phyloP scores from a whole-genome alignment of 2,797 vertebrate species.

The Hypotaenidia okinawae region DNA sequence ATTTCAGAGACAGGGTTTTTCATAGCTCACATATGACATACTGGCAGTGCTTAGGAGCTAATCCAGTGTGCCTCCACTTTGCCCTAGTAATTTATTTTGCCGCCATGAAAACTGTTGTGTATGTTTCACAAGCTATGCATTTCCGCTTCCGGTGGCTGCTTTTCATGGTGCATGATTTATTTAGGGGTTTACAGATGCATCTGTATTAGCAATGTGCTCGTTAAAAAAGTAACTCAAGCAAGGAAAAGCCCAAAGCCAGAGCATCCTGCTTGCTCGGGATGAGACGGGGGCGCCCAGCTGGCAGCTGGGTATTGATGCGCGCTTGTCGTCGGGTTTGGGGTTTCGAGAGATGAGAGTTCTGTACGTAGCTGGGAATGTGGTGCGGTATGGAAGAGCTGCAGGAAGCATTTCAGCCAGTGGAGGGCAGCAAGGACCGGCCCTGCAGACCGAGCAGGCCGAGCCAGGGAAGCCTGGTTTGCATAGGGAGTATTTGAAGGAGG shows the following conservation, averaged over 20 bases:
- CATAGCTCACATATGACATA: not conserved
- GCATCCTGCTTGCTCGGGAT: not conserved
- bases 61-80: not conserved
- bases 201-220: not conserved
- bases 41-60: not conserved
- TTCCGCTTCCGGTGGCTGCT: not conserved
- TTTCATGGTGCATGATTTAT: not conserved
- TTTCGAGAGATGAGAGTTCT: rapidly evolving
- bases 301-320: not conserved
- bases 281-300: not conserved
- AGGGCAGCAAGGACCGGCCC: not conserved
- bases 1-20: not conserved
- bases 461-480: rapidly evolving
- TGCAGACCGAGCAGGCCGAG: not conserved
- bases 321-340: not conserved
- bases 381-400: rapidly evolving
- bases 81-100: not conserved
- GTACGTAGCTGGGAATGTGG: rapidly evolving
- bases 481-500: rapidly evolving
- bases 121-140: not conserved
- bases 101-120: not conserved
- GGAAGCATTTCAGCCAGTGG: not conserved
- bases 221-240: not conserved
- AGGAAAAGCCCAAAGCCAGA: not conserved
- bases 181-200: not conserved